Conservation (phyloP, 2,113 vertebrate species). For the Hippocampus barbouri region DNA sequence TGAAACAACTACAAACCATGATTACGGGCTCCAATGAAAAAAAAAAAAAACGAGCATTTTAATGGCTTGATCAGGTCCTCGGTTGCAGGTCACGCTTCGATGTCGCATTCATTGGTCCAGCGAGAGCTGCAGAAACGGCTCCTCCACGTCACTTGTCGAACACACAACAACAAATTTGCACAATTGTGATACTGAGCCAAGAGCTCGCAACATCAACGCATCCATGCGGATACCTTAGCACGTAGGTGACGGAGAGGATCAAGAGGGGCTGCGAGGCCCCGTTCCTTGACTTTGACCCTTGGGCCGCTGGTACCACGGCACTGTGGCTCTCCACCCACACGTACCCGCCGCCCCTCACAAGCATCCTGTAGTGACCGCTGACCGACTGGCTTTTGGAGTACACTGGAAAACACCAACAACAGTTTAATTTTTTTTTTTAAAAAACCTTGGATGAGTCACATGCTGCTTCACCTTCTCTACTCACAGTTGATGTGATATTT, state of each 20-base stretch:
- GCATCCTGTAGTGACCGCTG: slow-evolving; percentile 88
- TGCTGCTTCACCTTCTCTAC: slow-evolving; percentile 36
- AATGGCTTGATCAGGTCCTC: background rate
- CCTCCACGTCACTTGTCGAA: slow-evolving; percentile 57
- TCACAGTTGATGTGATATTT: slow-evolving; percentile 89
- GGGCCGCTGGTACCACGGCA: slow-evolving; percentile 82
- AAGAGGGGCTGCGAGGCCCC: slow-evolving; percentile 82
- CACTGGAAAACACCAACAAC: slow-evolving; percentile 67
- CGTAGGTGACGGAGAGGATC: slow-evolving; percentile 88
- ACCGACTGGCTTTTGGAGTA: slow-evolving; percentile 88
- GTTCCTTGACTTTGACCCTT: slow-evolving; percentile 75
- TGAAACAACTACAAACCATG: background rate
- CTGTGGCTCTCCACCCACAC: slow-evolving; percentile 93
- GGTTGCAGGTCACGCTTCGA: background rate
- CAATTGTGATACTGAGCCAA: background rate
- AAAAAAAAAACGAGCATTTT: background rate
- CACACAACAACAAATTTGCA: background rate
- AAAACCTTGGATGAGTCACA: background rate
- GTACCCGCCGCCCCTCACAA: slow-evolving; percentile 88
- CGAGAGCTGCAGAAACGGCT: slow-evolving; percentile 56
- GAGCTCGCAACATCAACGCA: background rate
- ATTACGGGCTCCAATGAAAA: background rate
- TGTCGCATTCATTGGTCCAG: slow-evolving; percentile 44
- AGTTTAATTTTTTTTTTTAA: background rate
- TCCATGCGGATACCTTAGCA: slow-evolving; percentile 79